Evolutionary conservation across 2,888 invertebrate genomes (phyloP).

Genomic region (Cactoblastis cactorum): DNA sequence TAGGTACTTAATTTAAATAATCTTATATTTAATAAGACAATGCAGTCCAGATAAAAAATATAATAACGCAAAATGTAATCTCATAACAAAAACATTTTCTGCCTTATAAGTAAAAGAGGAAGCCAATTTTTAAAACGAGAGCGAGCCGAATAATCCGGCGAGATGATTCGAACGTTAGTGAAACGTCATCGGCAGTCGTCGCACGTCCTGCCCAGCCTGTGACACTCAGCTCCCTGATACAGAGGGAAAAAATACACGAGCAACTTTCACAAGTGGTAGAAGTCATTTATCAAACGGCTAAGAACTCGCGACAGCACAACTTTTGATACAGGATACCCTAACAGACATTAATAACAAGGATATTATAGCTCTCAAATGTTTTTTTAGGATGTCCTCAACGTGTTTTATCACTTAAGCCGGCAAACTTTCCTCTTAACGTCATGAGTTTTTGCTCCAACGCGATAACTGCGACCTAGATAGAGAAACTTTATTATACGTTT

Average conservation of each 20-base stretch:
- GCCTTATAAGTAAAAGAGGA: constrained; percentile 27
- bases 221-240: constrained; percentile 48
- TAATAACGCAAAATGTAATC: not conserved
- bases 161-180: constrained; percentile 48
- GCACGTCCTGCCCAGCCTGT: constrained; percentile 54
- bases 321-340: constrained; percentile 74
- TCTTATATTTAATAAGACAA: too few relatives aligned
- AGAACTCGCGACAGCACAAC: constrained; percentile 75
- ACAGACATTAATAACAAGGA: constrained; percentile 76
- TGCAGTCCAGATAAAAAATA: not conserved
- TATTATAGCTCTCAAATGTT: constrained; percentile 66
- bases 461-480: constrained; percentile 44
- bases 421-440: constrained; percentile 54
- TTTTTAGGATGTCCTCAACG: constrained; percentile 57
- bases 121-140: constrained; percentile 37
- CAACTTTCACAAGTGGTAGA: constrained; percentile 66
- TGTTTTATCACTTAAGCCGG: constrained; percentile 71
- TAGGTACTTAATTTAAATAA: too few relatives aligned
- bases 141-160: constrained; percentile 43
- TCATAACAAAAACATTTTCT: constrained; percentile 14
- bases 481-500: constrained; percentile 31
- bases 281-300: constrained; percentile 77
- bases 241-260: constrained; percentile 52
- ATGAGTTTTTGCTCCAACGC: constrained; percentile 42
- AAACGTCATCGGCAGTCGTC: constrained; percentile 48